Conservation (phyloP, 2,113 vertebrate species). For the Leptosomus discolor region DNA sequence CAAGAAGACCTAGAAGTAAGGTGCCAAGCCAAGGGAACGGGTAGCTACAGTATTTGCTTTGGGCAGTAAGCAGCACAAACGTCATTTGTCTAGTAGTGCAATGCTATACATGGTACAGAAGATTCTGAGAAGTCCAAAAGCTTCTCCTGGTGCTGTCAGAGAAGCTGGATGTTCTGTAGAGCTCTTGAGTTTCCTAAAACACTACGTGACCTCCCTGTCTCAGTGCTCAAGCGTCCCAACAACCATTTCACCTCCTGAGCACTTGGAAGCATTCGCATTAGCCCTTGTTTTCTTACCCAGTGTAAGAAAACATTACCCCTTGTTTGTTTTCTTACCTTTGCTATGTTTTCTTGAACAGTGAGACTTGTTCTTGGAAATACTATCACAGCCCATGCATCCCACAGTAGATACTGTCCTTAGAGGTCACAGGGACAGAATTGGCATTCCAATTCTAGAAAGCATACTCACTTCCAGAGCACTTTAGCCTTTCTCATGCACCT, state of each 20-base stretch:
- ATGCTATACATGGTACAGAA: background rate
- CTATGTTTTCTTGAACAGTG: background rate
- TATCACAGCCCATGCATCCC: background rate
- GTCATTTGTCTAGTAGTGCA: background rate
- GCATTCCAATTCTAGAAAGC: background rate
- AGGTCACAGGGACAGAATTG: background rate
- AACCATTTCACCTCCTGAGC: background rate
- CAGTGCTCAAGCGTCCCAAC: background rate
- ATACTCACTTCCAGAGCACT: background rate
- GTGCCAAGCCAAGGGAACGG: background rate
- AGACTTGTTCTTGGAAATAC: background rate
- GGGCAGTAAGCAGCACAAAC: background rate
- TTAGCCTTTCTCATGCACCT: background rate
- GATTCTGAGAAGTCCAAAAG: background rate
- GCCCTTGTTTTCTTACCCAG: background rate
- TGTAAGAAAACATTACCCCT: background rate
- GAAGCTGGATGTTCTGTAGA: background rate
- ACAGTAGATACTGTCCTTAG: background rate
- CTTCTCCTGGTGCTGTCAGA: background rate
- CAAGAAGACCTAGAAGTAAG: background rate
- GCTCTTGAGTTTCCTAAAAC: background rate
- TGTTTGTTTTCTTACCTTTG: background rate
- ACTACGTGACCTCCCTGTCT: background rate
- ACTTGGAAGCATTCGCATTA: background rate
- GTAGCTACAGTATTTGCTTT: background rate